Evolutionary conservation across 2,888 invertebrate genomes (phyloP), one percentile per base, ranked within the genome.

Genomic region (Acrobeloides nanus): DNA sequence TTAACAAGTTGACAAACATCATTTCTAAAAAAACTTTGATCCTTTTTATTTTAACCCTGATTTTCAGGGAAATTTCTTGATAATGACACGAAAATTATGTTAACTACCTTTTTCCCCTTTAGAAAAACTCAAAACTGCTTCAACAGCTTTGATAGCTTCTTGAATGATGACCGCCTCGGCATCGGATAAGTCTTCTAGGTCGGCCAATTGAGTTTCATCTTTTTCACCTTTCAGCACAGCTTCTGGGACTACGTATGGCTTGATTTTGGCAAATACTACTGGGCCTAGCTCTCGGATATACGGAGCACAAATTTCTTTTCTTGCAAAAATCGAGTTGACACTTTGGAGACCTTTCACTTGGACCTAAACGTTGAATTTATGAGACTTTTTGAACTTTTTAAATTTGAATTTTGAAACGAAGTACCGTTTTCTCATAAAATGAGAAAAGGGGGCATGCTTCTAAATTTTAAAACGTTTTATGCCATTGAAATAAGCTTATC

Each of bases 1-100:
- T 87, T 51, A 92, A 79, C 34, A 93, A 79, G 59, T 86, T 84
- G 44, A 93, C 78, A 82, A 95, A 83, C 74, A 89, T 86, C 62
- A 87, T 83, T 71, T 89, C 92, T 92, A 77, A 55, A 65, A 53
- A 49, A 59, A 51, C 20, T 27, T 12, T 81, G 86, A 86, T 81
- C n/a, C 38, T n/a, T 23, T 23, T 10, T 12, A 76, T 84, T 83
- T 66, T 84, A 81, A n/a, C n/a, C n/a, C n/a, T n/a, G n/a, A n/a
- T n/a, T n/a, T n/a, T n/a, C n/a, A n/a, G n/a, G n/a, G 5, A 48
- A 17, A n/a, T n/a, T 26, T 37, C 21, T 23, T 5, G 17, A 34
- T 23, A 51, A 15, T 15, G 35, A 25, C 21, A 21, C 18, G n/a
- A 31, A 31, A 23, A 50, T 35, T 24, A 15, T n/a, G 8, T 23